Conservation (phyloP, 2,888 invertebrate genomes). For the Andrena chrysosceles region DNA sequence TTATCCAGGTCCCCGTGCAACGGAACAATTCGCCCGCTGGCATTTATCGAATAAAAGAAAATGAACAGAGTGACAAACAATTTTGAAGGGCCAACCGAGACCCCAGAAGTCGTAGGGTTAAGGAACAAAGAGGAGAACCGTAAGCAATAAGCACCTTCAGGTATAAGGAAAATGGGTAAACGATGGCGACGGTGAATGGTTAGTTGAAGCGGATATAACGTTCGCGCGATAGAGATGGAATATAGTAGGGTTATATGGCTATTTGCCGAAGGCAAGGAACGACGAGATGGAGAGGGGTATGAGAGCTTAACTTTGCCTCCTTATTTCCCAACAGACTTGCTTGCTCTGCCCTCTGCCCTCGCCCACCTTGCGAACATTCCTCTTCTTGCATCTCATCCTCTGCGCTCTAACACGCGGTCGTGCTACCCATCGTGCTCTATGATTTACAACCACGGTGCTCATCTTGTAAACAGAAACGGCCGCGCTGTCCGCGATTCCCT, state of each 20-base stretch:
- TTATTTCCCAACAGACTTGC: constrained; percentile 84
- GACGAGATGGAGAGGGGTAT: constrained; percentile 69
- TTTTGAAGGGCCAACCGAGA: not conserved
- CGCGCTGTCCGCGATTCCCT: constrained; percentile 56
- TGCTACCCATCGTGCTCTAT: constrained; percentile 72
- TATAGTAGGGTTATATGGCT: constrained; percentile 80
- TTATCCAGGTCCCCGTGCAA: too few relatives aligned
- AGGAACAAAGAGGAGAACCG: constrained; percentile 23
- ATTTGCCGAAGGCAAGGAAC: constrained; percentile 79
- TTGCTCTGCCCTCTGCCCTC: constrained; percentile 70
- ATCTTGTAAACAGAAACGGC: constrained; percentile 77
- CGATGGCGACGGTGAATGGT: constrained; percentile 60
- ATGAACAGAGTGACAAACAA: too few relatives aligned
- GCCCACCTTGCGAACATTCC: constrained; percentile 68
- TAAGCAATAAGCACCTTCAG: constrained; percentile 35
- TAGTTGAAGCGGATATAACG: constrained; percentile 65
- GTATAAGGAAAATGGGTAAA: constrained; percentile 68
- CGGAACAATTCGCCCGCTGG: too few relatives aligned
- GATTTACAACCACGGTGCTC: constrained; percentile 82
- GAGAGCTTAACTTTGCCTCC: constrained; percentile 82
- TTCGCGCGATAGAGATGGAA: constrained; percentile 68
- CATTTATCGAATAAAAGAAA: too few relatives aligned
- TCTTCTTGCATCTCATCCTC: constrained; percentile 70
- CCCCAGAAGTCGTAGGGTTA: not conserved
- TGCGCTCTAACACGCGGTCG: constrained; percentile 65